phyloP scores from a whole-genome alignment of 1,140 invertebrate species.

The Bombus superbus region DNA sequence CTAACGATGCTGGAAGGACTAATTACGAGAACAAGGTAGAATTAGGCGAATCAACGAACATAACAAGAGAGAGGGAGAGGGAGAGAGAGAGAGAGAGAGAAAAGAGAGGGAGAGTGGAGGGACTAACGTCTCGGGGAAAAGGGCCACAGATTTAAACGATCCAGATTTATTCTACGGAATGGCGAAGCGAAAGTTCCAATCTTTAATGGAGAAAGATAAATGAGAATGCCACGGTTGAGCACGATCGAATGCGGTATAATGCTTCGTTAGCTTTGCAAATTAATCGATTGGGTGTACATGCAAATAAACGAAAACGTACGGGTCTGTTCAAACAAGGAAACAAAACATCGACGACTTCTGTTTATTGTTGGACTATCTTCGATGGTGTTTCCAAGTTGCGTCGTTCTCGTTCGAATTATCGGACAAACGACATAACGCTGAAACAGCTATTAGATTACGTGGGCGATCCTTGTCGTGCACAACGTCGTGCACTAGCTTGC shows the following conservation, averaged over 20 bases:
- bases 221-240: background rate
- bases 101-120: background rate
- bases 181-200: background rate
- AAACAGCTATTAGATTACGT: no score
- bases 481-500: no score
- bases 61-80: background rate
- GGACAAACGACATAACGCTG: background rate
- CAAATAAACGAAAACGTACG: background rate
- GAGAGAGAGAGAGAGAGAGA: background rate
- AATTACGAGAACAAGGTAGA: background rate
- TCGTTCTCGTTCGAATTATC: no score
- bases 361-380: background rate
- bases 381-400: background rate
- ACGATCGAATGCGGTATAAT: constrained; percentile 13
- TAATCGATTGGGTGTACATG: background rate
- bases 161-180: no score
- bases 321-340: background rate
- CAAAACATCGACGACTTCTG: background rate
- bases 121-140: no score
- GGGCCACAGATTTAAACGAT: background rate
- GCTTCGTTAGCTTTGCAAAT: background rate
- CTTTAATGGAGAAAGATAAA: constrained; percentile 19
- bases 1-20: background rate
- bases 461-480: no score
- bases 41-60: constrained; percentile 39